Conservation (phyloP, 2,113 vertebrate genomes). For the Mesoclemmys tuberculata region DNA sequence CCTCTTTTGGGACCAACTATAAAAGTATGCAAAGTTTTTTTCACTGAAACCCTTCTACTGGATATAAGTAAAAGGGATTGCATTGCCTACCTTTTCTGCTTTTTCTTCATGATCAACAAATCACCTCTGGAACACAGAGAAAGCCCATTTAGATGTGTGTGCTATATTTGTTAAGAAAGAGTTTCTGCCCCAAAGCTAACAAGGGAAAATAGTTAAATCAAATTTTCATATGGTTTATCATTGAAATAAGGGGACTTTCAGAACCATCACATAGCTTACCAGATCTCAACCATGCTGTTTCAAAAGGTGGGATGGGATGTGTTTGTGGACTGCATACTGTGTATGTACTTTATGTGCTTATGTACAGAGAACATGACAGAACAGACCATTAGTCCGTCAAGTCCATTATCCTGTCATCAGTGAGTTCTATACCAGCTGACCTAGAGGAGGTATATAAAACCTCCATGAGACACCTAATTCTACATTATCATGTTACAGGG, state of each 20-base stretch:
- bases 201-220: not conserved
- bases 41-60: not conserved
- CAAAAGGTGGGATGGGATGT: not conserved
- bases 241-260: not conserved
- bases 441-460: not conserved
- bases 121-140: not conserved
- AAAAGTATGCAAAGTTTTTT: not conserved
- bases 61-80: too few relatives aligned
- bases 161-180: not conserved
- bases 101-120: not conserved
- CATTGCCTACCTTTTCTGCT: not conserved
- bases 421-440: not conserved
- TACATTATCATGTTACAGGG: not conserved
- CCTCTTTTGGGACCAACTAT: not conserved
- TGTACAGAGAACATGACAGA: not conserved
- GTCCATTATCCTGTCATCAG: not conserved
- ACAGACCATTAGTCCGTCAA: not conserved
- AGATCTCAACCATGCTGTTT: not conserved
- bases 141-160: not conserved
- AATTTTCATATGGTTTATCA: not conserved
- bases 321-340: not conserved
- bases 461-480: not conserved
- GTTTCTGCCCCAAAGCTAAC: not conserved
- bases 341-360: not conserved
- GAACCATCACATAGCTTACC: not conserved